Evolutionary conservation across 92 coral and sea anemone species (phyloP).

Genomic region (Plumapathes pennacea): DNA sequence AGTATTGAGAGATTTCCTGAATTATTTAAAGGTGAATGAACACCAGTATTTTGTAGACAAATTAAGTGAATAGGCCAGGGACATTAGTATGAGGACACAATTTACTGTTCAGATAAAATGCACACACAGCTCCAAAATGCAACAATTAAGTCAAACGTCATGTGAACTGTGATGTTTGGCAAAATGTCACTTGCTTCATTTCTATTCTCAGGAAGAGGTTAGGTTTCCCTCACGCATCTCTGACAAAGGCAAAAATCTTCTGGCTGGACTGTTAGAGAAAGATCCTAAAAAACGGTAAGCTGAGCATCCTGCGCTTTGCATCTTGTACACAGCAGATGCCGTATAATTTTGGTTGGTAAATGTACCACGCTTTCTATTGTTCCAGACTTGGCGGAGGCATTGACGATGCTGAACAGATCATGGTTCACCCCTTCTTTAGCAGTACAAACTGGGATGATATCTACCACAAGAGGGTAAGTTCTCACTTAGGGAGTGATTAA

Average conservation of each 20-base stretch:
- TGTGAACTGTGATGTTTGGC: no score
- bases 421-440: conserved; percentile 68
- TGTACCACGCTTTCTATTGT: neutral
- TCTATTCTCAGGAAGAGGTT: conserved; percentile 74
- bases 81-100: no score
- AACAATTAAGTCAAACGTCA: no score
- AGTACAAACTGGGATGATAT: conserved; percentile 77
- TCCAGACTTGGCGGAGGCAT: conserved; percentile 84
- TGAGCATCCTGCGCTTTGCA: no score
- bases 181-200: no score
- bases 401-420: conserved; percentile 83
- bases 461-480: conserved; percentile 29
- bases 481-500: no score
- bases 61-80: no score
- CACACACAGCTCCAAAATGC: no score
- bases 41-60: no score
- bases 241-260: conserved; percentile 62
- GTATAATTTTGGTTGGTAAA: neutral
- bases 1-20: no score
- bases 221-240: conserved; percentile 83
- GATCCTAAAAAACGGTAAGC: conserved; percentile 73
- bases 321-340: neutral
- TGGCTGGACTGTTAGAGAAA: conserved; percentile 74
- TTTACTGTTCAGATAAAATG: no score
- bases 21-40: no score